phyloP scores from a whole-genome alignment of 2,888 invertebrate species.

The Tachina lurida region DNA sequence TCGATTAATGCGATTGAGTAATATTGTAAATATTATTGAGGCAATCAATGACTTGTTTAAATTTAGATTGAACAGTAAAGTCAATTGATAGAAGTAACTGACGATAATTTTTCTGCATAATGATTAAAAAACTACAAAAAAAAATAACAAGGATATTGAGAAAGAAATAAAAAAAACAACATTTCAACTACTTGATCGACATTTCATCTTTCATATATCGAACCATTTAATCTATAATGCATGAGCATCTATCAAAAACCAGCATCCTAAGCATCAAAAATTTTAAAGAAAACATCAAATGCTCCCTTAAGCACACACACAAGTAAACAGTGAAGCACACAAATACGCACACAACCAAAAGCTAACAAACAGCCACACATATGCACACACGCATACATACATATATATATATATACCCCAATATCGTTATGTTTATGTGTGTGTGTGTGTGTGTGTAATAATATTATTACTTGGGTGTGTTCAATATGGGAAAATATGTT shows the following conservation, averaged over 20 bases:
- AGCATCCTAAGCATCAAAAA: conserved; percentile 46
- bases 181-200: conserved; percentile 34
- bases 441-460: not conserved
- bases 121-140: not conserved
- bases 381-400: conserved; percentile 10
- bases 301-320: conserved; percentile 18
- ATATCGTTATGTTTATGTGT: conserved; percentile 10
- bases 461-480: conserved; percentile 48
- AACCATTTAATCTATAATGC: conserved; percentile 45
- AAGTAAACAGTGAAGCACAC: not conserved
- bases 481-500: conserved; percentile 63
- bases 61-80: no score
- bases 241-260: conserved; percentile 38
- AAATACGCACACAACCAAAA: not conserved
- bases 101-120: no score
- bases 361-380: not conserved
- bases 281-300: conserved; percentile 11
- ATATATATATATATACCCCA: not conserved
- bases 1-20: no score
- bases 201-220: not conserved
- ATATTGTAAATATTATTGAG: no score
- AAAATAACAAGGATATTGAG: no score
- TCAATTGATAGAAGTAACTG: no score
- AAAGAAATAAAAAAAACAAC: conserved; percentile 15
- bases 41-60: no score